Evolutionary conservation across 2,797 vertebrate species (phyloP), one percentile per base, ranked within the genome.

Genomic region (Enteromius paludinosus): DNA sequence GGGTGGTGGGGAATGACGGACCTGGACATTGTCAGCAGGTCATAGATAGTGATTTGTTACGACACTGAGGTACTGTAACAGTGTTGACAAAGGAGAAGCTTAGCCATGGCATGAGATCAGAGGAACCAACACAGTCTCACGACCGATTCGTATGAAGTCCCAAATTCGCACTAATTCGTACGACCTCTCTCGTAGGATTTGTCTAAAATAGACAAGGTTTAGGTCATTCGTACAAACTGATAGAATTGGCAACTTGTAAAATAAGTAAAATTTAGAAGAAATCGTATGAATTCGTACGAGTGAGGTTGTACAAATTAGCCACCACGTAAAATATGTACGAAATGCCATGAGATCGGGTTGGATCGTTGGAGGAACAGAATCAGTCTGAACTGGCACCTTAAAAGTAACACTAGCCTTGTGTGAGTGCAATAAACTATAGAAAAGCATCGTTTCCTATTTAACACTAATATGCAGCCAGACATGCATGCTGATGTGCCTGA

Each of bases 11-110:
- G 38, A 77, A 59, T 25, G 47, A 56, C 20, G 14, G 90, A 81
- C 85, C 86, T 87, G 83, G 70, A 78, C 82, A 87, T 88, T 89
- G 88, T 81, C 79, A 92, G 81, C 64, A 66, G 89, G 90, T 91
- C 89, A 85, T 87, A 87, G 90, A 86, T 89, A 91, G 89, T 83
- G 54, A 92, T 92, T 94, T 90, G 86, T 92, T 92, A 88, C 90
- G 89, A 90, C 35, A n/a, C 83, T 9, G 3, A 83, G 87, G 25
- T 72, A 49, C 69, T 72, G 69, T 83, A 85, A 79, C 56, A 76
- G 28, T 30, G 54, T 83, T 54, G 68, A 88, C 68, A 70, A 84
- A 86, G 88, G 82, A 84, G 69, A 85, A 66, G 69, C 71, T 89
- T 87, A 86, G 49, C 15, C 84, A 86, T 86, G 78, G 68, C 77